phyloP scores from a whole-genome alignment of 2,113 vertebrate genomes.

The Ochotona princeps region DNA sequence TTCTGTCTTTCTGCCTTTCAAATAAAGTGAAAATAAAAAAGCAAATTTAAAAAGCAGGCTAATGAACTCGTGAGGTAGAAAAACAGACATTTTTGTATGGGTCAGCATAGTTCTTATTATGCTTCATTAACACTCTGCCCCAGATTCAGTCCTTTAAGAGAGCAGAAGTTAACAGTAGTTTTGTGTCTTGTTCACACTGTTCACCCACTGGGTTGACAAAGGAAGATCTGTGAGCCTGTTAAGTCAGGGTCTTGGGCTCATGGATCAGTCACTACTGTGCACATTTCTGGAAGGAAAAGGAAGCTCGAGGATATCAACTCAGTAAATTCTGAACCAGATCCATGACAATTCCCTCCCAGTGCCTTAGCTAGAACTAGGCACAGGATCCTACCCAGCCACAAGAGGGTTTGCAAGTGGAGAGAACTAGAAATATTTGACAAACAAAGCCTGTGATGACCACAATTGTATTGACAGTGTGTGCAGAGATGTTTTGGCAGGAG shows the following conservation, averaged over 20 bases:
- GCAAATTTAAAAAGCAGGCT: background rate
- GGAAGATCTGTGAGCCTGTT: background rate
- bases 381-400: background rate
- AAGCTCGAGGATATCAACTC: background rate
- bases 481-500: conserved; percentile 33
- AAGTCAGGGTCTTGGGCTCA: background rate
- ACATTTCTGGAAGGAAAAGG: background rate
- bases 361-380: background rate
- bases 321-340: background rate
- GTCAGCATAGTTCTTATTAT: background rate
- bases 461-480: background rate
- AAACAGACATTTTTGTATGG: background rate
- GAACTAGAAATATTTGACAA: background rate
- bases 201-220: background rate
- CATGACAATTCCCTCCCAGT: background rate
- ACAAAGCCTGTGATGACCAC: background rate
- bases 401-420: background rate
- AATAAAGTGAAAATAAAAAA: background rate
- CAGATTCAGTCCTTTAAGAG: background rate
- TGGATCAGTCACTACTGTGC: background rate
- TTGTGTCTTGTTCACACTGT: background rate
- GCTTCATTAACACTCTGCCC: background rate
- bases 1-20: too few species aligned
- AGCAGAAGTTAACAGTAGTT: background rate
- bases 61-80: background rate